Evolutionary conservation across 2,113 vertebrate genomes (phyloP), one percentile per base, ranked within the genome.

Genomic region (Pelodiscus sinensis): DNA sequence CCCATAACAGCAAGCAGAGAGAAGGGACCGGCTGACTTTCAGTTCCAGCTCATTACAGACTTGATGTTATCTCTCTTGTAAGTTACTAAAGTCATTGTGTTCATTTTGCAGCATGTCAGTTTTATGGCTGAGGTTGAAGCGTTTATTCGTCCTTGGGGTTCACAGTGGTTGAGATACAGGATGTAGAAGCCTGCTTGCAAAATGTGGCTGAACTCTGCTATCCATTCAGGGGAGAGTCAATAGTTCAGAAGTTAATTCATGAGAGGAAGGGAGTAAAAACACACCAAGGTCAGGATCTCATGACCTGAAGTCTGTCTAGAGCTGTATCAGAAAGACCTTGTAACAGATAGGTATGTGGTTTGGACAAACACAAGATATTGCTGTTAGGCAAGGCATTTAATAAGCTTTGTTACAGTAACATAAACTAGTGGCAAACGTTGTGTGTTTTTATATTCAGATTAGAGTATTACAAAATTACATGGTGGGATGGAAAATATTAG

Each of bases 211-310:
- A 96, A 90, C 94, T 90, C 90, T 94, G 95, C 95, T 91, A 94
- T 93, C 93, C 81, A 79, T 92, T 92, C 91, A 92, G 81, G 1
- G 2, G 62, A 44, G 81, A 96, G 96, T 95, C 96, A 96, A 96
- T 87, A 95, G 96, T 96, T 96, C 96, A 97, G 87, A 95, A 96
- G 87, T 91, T 97, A 96, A 97, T 96, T 97, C 94, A 92, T 86
- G 95, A 96, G 94, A 96, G 92, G 93, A 85, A 92, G 92, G 92
- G 95, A 94, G 90, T 92, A 60, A 96, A 97, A 96, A 94, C 94
- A 95, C 91, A 94, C 84, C 73, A 93, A 94, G 96, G 96, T 97
- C 96, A 97, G 95, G 95, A 96, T 96, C 97, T 96, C 95, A 95
- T 95, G 97, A 97, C 96, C 97, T 87, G 91, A 79, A 60, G 94